These are phyloP conservation scores for Oceanites oceanicus DNA, from an alignment of 2,113 vertebrate species.

Conservation along the genomic window DNA sequence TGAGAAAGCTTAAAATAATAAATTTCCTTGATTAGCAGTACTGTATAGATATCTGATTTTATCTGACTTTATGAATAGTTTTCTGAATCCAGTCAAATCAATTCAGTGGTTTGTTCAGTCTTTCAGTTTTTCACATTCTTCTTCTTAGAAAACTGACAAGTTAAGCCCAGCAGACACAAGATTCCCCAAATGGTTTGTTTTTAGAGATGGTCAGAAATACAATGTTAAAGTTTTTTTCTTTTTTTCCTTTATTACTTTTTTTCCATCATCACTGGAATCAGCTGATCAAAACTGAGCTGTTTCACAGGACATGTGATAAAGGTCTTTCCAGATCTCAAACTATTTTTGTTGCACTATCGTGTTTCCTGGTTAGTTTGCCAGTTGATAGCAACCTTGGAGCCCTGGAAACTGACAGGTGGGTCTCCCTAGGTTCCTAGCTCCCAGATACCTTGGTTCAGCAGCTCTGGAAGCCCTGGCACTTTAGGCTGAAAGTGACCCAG, in stretches of 20 bases:
- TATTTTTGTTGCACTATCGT: not conserved
- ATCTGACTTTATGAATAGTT: not conserved
- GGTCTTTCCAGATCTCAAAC: not conserved
- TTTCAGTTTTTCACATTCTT: not conserved
- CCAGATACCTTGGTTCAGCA: not conserved
- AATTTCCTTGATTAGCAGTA: not conserved
- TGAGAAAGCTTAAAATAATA: not conserved
- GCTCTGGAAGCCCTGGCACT: not conserved
- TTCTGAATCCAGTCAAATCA: not conserved
- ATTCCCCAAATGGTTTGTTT: not conserved
- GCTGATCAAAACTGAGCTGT: not conserved
- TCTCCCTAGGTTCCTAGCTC: not conserved
- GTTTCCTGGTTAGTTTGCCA: not conserved
- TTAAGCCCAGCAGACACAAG: not conserved
- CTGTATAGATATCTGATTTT: not conserved
- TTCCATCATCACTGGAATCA: not conserved
- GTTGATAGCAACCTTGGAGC: not conserved
- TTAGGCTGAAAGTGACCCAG: not conserved
- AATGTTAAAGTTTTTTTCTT: not conserved
- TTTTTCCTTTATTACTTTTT: not conserved
- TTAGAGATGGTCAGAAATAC: not conserved
- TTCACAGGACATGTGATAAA: not conserved
- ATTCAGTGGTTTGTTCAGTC: not conserved
- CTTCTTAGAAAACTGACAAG: not conserved
- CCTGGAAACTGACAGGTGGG: not conserved